Evolutionary conservation across 2,113 vertebrate genomes (phyloP).

Genomic region (Uria aalge): DNA sequence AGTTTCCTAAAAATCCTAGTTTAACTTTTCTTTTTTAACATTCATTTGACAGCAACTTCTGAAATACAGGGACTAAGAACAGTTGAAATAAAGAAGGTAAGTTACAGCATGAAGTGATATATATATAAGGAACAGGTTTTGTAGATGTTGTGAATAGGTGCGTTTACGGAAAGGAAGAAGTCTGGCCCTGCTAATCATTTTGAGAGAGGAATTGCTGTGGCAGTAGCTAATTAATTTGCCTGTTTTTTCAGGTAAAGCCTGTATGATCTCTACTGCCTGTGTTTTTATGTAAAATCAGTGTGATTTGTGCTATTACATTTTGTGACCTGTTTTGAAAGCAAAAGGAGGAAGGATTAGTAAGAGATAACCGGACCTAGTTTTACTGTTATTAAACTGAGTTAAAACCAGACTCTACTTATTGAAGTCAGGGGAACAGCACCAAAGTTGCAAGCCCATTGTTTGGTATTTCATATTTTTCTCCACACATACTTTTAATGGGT

Average conservation of each 20-base stretch:
- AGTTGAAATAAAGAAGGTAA: constrained; percentile 92
- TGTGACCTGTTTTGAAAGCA: neutral
- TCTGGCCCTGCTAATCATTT: neutral
- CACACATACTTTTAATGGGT: neutral
- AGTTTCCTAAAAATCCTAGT: neutral
- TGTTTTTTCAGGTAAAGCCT: neutral
- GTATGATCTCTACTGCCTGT: neutral
- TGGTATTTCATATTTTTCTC: neutral
- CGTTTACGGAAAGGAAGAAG: neutral
- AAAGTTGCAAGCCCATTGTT: neutral
- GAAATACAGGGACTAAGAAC: constrained; percentile 87
- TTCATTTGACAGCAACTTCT: constrained; percentile 67
- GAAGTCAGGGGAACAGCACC: neutral
- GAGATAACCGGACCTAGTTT: neutral
- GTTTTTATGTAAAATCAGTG: neutral
- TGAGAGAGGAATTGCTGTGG: neutral
- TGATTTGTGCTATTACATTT: neutral
- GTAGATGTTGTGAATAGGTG: neutral
- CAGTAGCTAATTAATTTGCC: neutral
- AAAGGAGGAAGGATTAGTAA: neutral
- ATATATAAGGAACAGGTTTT: neutral
- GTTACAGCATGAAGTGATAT: neutral
- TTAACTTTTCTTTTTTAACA: neutral
- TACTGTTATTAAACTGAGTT: neutral
- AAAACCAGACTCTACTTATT: neutral